Evolutionary conservation across 2,113 vertebrate genomes (phyloP), one percentile per base, ranked within the genome.

Genomic region (Hypomesus transpacificus): DNA sequence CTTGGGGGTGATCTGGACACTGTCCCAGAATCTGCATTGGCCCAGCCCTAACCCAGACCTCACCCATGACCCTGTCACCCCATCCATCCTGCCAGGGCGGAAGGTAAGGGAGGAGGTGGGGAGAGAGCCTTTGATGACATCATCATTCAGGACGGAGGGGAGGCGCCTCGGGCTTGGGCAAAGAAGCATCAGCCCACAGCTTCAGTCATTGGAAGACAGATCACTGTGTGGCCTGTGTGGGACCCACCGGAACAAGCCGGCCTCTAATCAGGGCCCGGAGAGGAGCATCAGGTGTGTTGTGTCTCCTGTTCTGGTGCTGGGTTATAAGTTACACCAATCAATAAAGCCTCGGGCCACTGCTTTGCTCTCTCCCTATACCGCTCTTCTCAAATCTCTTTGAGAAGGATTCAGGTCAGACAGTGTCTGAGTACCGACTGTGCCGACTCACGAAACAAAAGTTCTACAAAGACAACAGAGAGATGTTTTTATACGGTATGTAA

Each of bases 21-120:
- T 76, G 66, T 84, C 71, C 65, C 70, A 34, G 71, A 79, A 74
- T 72, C 66, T 74, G 26, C 28, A 24, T 31, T 63, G 61, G 28
- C 61, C 28, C 28, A 9, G 17, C 24, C n/a, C 31, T 71, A 68
- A 53, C 75, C 78, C 63, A 34, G 13, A 39, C 39, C 59, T 80
- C 74, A 84, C 76, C 72, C 71, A 68, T 80, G 78, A 81, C 78
- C 82, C 64, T 18, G 16, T 18, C 56, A 18, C 59, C 74, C 77
- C 71, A 79, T 82, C 74, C 60, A 71, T 76, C 66, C 51, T n/a
- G 16, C 39, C 68, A 39, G 57, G 73, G 73, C 75, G 74, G 65
- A 75, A 26, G 63, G 66, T 22, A 14, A 74, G 24, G 66, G 68
- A 59, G 57, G 67, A 28, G 56, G 22, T 24, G 66, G 70, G 46